Evolutionary conservation across 2,113 vertebrate species (phyloP).

Genomic region (Galbula dea): DNA sequence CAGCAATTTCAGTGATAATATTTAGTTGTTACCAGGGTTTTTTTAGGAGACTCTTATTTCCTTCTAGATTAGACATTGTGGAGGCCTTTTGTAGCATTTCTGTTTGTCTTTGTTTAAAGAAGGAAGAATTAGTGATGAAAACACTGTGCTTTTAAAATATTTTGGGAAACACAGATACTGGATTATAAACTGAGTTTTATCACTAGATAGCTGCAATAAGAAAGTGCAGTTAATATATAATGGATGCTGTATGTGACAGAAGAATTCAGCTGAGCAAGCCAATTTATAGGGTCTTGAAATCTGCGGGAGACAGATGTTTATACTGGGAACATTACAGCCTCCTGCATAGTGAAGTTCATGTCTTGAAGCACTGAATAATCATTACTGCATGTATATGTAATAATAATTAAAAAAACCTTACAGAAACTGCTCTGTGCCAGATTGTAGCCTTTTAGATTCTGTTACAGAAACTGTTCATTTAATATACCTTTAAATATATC

Average conservation of each 20-base stretch:
- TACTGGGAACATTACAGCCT: neutral
- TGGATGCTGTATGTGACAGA: conserved; percentile 29
- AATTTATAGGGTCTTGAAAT: conserved; percentile 4
- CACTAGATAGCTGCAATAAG: conserved; percentile 7
- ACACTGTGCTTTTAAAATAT: conserved; percentile 25
- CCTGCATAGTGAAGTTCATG: conserved; percentile 9
- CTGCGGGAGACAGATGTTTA: conserved; percentile 30
- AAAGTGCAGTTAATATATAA: conserved; percentile 32
- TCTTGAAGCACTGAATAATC: conserved; percentile 24
- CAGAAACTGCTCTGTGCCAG: neutral
- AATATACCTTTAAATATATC: neutral
- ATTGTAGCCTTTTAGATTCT: neutral
- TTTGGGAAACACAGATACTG: conserved; percentile 1
- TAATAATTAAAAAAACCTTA: neutral
- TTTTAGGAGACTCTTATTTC: conserved; percentile 10
- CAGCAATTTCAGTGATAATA: conserved; percentile 22
- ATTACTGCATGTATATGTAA: neutral
- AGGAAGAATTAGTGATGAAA: conserved; percentile 20
- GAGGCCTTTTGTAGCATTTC: neutral
- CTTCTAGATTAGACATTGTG: neutral
- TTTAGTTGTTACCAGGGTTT: conserved; percentile 9
- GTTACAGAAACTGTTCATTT: neutral
- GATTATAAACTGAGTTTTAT: conserved; percentile 38
- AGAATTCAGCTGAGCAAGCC: conserved; percentile 8
- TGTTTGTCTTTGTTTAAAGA: conserved; percentile 4